phyloP scores from a whole-genome alignment of 2,113 vertebrate species.

The Echinops telfairi region DNA sequence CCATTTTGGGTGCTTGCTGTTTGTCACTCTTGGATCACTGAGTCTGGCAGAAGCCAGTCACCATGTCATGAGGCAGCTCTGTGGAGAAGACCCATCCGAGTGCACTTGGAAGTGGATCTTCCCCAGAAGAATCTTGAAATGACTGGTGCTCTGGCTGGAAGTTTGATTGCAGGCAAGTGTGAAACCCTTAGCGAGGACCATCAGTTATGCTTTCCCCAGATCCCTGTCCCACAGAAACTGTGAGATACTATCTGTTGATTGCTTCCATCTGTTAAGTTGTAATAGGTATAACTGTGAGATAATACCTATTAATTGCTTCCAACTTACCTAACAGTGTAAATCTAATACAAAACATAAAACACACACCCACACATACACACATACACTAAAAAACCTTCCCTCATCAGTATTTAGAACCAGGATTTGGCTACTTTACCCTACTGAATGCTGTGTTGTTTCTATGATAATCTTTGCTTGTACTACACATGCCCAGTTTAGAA shows the following conservation, averaged over 20 bases:
- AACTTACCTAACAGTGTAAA: not conserved
- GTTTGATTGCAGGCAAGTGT: not conserved
- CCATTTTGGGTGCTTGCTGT: not conserved
- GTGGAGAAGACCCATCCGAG: not conserved
- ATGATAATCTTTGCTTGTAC: not conserved
- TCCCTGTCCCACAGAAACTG: not conserved
- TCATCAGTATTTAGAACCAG: not conserved
- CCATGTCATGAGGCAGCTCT: not conserved
- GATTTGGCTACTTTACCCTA: not conserved
- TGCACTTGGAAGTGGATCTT: not conserved
- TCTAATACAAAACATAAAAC: not conserved
- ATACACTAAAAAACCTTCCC: too few relatives aligned
- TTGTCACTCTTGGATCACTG: not conserved
- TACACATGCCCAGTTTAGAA: conserved; percentile 13
- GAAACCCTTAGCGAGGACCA: not conserved
- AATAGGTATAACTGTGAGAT: not conserved
- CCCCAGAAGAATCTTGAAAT: not conserved
- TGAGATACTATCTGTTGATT: not conserved
- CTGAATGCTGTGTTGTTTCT: not conserved
- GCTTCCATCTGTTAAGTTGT: not conserved
- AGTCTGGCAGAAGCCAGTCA: not conserved
- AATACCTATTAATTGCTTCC: not conserved
- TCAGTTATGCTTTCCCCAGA: not conserved
- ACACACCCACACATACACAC: too few relatives aligned
- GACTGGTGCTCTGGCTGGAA: not conserved